Conservation (phyloP, 2,888 invertebrate species). For the Darwinula stevensoni region DNA sequence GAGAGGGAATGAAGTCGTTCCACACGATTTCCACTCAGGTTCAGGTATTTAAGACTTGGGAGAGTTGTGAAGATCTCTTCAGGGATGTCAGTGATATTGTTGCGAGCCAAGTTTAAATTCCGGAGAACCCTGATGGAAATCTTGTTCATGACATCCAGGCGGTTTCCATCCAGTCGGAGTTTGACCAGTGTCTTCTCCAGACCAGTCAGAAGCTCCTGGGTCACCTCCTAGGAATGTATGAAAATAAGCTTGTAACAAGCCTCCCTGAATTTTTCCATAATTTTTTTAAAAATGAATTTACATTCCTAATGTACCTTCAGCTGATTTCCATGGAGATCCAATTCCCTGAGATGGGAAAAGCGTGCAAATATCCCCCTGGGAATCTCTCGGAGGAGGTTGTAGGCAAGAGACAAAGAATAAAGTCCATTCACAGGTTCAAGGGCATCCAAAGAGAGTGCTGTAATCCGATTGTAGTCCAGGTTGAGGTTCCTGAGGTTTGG, state of each 20-base stretch:
- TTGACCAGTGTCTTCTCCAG: conserved; percentile 43
- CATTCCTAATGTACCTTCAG: conserved; percentile 16
- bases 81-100: conserved; percentile 34
- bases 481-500: conserved; percentile 40
- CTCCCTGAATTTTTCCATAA: too few relatives aligned
- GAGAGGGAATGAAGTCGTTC: conserved; percentile 52
- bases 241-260: too few relatives aligned
- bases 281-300: background rate
- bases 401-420: conserved; percentile 31
- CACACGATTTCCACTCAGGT: conserved; percentile 41
- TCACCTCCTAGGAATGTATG: conserved; percentile 7
- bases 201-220: conserved; percentile 38
- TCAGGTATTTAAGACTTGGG: conserved; percentile 40
- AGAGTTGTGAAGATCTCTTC: conserved; percentile 48
- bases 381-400: conserved; percentile 44
- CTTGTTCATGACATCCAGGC: conserved; percentile 9
- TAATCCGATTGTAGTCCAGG: conserved; percentile 51
- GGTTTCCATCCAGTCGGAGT: conserved; percentile 33
- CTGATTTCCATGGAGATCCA: background rate
- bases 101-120: conserved; percentile 11
- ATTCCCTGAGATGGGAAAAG: background rate
- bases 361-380: conserved; percentile 14
- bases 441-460: conserved; percentile 48
- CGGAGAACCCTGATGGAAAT: conserved; percentile 8
- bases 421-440: conserved; percentile 25